phyloP scores from a whole-genome alignment of 1,140 invertebrate genomes.

The Teleopsis dalmanni region DNA sequence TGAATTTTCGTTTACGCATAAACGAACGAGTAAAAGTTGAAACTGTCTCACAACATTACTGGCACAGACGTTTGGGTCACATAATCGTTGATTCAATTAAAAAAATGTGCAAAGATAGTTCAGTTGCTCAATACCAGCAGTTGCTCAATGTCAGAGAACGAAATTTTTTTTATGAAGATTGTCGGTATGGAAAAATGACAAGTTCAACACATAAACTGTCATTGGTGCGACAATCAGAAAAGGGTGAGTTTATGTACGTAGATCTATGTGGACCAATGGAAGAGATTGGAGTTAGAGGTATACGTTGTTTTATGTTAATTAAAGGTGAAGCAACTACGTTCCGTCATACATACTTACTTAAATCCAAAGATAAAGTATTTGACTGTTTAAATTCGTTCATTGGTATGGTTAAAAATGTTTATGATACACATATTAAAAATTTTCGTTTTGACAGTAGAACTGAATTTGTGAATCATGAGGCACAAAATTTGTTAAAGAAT shows the following conservation, averaged over 20 bases:
- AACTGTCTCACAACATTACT: constrained; percentile 17
- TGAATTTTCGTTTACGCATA: background rate
- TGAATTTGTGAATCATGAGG: constrained; percentile 13
- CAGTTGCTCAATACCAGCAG: constrained; percentile 10
- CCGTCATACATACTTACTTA: constrained; percentile 24
- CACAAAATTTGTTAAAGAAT: constrained; percentile 8
- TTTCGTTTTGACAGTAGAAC: constrained; percentile 19
- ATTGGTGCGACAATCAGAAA: constrained; percentile 2
- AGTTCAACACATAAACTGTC: constrained; percentile 6
- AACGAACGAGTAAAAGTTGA: constrained; percentile 1
- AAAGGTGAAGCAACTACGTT: constrained; percentile 30
- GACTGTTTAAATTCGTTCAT: constrained; percentile 11
- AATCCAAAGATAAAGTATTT: constrained; percentile 22
- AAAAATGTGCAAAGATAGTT: constrained; percentile 15
- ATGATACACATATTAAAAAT: constrained; percentile 12
- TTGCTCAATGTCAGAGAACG: background rate
- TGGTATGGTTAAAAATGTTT: constrained; percentile 1
- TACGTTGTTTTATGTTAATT: constrained; percentile 35
- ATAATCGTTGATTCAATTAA: constrained; percentile 18
- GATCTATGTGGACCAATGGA: constrained; percentile 30
- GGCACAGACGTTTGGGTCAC: constrained; percentile 24
- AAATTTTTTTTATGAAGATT: constrained; percentile 25
- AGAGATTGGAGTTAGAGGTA: constrained; percentile 21
- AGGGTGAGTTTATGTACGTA: constrained; percentile 18
- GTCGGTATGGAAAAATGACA: constrained; percentile 24